Percentiles rank a stretch among this genome's conserved stretches.
Conservation (phyloP, 2,113 vertebrate genomes). For the Seriola dumerili region DNA sequence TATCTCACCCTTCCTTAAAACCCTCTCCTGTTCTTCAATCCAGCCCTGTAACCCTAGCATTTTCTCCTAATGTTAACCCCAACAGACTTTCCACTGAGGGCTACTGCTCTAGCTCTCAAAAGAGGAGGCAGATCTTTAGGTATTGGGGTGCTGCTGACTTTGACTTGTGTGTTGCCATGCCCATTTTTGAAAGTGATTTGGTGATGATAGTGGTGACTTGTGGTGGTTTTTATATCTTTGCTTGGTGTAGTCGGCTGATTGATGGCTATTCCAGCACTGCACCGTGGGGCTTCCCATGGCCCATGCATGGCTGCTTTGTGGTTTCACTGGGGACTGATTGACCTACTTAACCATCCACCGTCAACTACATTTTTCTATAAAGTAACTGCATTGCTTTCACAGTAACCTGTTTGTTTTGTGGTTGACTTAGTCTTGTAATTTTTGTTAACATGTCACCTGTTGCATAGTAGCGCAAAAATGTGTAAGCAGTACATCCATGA, state of each 20-base stretch:
- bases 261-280: slow-evolving; percentile 80
- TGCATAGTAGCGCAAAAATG: slow-evolving; percentile 16
- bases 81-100: slow-evolving; percentile 94
- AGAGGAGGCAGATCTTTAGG: slow-evolving; percentile 96
- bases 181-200: slow-evolving; percentile 82
- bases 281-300: slow-evolving; percentile 77
- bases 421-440: slow-evolving; percentile 64
- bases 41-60: slow-evolving; percentile 81
- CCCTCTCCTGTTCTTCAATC: slow-evolving; percentile 61
- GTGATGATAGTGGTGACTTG: slow-evolving; percentile 79
- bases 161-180: slow-evolving; percentile 87
- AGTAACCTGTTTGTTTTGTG: slow-evolving; percentile 76
- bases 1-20: slow-evolving; percentile 34
- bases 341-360: slow-evolving; percentile 68
- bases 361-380: slow-evolving; percentile 70
- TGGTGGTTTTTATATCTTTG: slow-evolving; percentile 80
- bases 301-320: slow-evolving; percentile 91
- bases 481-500: not conserved
- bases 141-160: slow-evolving; percentile 83
- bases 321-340: slow-evolving; percentile 77
- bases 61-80: slow-evolving; percentile 89
- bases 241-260: slow-evolving; percentile 86
- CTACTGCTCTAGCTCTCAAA: slow-evolving; percentile 95
- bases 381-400: slow-evolving; percentile 69
- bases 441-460: slow-evolving; percentile 57